Evolutionary conservation across 2,113 vertebrate genomes (phyloP).

Genomic region (Neolamprologus tretocephalus): DNA sequence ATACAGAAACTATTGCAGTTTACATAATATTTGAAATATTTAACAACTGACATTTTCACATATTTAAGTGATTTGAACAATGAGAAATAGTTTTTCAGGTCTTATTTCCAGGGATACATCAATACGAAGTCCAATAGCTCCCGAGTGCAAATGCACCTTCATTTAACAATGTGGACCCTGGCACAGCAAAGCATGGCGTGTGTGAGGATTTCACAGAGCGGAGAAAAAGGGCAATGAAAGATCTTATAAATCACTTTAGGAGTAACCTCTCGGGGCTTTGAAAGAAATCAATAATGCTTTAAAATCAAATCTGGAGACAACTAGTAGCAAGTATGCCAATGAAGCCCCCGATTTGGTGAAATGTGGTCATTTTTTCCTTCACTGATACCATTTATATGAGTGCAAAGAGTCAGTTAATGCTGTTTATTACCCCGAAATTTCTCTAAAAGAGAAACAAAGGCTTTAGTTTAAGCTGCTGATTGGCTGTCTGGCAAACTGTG

Average conservation of each 20-base stretch:
- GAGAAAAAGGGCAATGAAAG: neutral
- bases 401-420: neutral
- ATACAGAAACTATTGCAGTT: neutral
- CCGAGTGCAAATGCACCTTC: neutral
- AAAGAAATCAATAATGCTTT: neutral
- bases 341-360: neutral
- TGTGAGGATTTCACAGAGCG: neutral
- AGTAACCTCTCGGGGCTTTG: neutral
- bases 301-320: neutral
- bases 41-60: neutral
- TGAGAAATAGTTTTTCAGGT: neutral
- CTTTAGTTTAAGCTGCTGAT: neutral
- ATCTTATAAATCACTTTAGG: neutral
- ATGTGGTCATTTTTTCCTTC: neutral
- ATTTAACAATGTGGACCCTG: neutral
- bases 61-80: neutral
- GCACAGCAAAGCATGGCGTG: neutral
- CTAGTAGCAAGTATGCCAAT: neutral
- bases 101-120: neutral
- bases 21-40: neutral
- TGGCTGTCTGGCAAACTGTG: neutral
- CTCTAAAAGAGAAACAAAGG: neutral
- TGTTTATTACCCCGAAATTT: neutral
- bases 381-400: neutral
- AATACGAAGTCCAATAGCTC: neutral